Conservation (phyloP, 2,113 vertebrate genomes). For the Orcinus orca region DNA sequence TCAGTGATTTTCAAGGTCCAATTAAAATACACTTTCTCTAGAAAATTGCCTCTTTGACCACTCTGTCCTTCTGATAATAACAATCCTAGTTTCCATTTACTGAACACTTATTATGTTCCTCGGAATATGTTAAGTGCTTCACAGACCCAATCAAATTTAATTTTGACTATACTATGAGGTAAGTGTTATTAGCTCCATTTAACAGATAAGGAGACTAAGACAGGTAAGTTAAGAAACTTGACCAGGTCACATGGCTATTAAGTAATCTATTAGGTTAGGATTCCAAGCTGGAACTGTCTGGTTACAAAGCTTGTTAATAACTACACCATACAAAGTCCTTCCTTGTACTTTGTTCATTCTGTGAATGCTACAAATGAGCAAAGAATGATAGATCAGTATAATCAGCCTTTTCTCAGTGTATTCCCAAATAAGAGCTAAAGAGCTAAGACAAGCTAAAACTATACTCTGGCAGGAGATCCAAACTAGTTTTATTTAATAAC, state of each 20-base stretch:
- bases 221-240: not conserved
- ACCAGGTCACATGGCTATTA: not conserved
- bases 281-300: not conserved
- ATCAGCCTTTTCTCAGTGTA: not conserved
- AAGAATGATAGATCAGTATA: not conserved
- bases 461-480: not conserved
- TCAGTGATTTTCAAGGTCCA: conserved; percentile 26
- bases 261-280: not conserved
- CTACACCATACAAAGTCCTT: not conserved
- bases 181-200: not conserved
- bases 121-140: not conserved
- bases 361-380: not conserved
- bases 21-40: conserved; percentile 34
- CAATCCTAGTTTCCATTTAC: not conserved
- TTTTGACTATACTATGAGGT: not conserved
- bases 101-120: not conserved
- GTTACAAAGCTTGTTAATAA: not conserved
- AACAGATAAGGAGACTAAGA: not conserved
- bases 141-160: not conserved
- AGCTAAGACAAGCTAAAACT: not conserved
- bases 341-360: not conserved
- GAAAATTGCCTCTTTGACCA: not conserved
- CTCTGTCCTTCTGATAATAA: not conserved
- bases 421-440: not conserved
- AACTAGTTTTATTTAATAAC: conserved; percentile 1